phyloP scores from a whole-genome alignment of 2,797 vertebrate genomes.

The Coluber constrictor region DNA sequence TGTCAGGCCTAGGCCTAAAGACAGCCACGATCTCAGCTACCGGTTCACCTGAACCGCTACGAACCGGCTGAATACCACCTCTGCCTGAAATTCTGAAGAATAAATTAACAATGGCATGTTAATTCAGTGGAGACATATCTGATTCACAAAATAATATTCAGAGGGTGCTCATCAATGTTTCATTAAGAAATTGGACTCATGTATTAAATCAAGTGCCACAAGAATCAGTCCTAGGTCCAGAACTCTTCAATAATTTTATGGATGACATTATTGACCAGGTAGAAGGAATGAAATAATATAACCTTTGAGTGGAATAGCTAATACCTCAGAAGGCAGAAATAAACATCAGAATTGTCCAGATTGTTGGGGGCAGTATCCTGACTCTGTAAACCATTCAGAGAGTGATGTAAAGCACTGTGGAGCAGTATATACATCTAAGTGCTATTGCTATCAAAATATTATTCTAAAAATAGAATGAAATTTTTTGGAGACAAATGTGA shows the following conservation, averaged over 20 bases:
- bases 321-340: not conserved
- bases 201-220: not conserved
- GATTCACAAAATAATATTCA: not conserved
- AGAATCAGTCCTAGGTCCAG: not conserved
- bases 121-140: not conserved
- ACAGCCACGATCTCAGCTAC: not conserved
- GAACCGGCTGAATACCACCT: too few species aligned
- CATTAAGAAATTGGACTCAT: not conserved
- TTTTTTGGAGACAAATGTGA: not conserved
- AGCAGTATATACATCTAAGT: too few species aligned
- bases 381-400: too few species aligned
- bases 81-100: not conserved
- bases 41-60: too few species aligned
- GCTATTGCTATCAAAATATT: not conserved
- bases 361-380: too few species aligned
- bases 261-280: not conserved
- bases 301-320: not conserved
- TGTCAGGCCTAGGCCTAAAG: not conserved
- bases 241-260: not conserved
- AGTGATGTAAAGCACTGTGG: too few species aligned
- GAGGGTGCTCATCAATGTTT: not conserved
- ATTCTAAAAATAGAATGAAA: not conserved
- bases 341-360: not conserved
- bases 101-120: not conserved
- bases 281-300: not conserved